phyloP scores from a whole-genome alignment of 2,888 invertebrate species.

The Crioceris asparagi region DNA sequence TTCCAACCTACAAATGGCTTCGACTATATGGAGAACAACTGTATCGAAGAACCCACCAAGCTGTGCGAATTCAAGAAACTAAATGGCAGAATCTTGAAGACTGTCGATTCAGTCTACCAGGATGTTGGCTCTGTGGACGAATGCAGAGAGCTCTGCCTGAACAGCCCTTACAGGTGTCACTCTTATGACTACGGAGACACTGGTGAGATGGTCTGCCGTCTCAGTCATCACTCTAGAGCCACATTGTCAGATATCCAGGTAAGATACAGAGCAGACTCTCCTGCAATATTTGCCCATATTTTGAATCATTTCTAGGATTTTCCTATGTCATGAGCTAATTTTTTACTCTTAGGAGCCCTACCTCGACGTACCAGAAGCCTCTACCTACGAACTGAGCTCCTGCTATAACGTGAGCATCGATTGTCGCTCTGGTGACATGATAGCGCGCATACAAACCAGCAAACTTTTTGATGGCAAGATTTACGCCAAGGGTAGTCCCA shows the following conservation, averaged over 20 bases:
- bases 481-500: constrained; percentile 89
- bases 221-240: constrained; percentile 83
- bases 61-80: constrained; percentile 89
- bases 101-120: constrained; percentile 87
- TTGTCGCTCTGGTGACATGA: constrained; percentile 86
- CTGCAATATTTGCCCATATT: not conserved
- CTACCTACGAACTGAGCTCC: constrained; percentile 84
- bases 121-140: constrained; percentile 79
- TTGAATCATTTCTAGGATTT: not conserved
- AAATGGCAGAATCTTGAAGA: constrained; percentile 79
- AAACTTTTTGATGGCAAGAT: constrained; percentile 90
- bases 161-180: constrained; percentile 84
- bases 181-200: constrained; percentile 91
- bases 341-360: constrained; percentile 64
- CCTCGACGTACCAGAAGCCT: constrained; percentile 80
- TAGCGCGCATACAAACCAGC: constrained; percentile 82
- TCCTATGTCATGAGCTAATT: not conserved
- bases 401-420: constrained; percentile 93
- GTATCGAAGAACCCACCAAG: constrained; percentile 88
- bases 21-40: constrained; percentile 87
- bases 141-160: constrained; percentile 79
- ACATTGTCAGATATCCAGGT: constrained; percentile 82
- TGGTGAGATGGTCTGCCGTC: constrained; percentile 84
- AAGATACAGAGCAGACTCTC: constrained; percentile 13
- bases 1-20: constrained; percentile 46